Evolutionary conservation across 2,797 vertebrate genomes (phyloP).

Genomic region (Poecilia velifera): DNA sequence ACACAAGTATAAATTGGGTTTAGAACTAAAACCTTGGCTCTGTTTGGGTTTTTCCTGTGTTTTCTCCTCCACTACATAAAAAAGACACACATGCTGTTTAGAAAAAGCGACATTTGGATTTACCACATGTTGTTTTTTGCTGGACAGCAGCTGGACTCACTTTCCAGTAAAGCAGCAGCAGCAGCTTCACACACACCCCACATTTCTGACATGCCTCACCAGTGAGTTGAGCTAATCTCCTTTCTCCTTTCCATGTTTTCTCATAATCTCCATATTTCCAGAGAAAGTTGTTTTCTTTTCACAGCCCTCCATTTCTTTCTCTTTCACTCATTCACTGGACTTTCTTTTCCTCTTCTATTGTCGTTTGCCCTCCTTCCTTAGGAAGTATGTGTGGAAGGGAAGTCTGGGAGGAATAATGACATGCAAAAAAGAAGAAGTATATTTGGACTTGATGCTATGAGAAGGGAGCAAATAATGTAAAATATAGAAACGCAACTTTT

Average conservation of each 20-base stretch:
- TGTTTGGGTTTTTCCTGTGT: background rate
- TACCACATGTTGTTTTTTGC: conserved; percentile 1
- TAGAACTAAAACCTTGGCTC: background rate
- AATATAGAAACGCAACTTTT: background rate
- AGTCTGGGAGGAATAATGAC: background rate
- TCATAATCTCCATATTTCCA: conserved; percentile 12
- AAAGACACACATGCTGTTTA: background rate
- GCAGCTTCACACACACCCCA: conserved; percentile 32
- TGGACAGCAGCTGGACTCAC: background rate
- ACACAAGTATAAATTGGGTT: background rate
- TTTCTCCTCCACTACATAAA: background rate
- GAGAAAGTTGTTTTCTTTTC: background rate
- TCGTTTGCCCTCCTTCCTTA: background rate
- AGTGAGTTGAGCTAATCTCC: conserved; percentile 62
- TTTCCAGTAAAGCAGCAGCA: conserved; percentile 37
- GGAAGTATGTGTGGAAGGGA: background rate
- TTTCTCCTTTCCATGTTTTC: conserved; percentile 36
- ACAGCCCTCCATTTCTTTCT: background rate
- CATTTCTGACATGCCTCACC: conserved; percentile 63
- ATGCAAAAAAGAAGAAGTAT: background rate
- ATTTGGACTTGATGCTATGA: background rate
- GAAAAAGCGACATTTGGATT: background rate
- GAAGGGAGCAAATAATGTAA: background rate
- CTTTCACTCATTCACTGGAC: conserved; percentile 18
- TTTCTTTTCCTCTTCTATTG: conserved; percentile 21